Evolutionary conservation across 2,888 invertebrate genomes (phyloP).

Genomic region (Parasteatoda lunata): DNA sequence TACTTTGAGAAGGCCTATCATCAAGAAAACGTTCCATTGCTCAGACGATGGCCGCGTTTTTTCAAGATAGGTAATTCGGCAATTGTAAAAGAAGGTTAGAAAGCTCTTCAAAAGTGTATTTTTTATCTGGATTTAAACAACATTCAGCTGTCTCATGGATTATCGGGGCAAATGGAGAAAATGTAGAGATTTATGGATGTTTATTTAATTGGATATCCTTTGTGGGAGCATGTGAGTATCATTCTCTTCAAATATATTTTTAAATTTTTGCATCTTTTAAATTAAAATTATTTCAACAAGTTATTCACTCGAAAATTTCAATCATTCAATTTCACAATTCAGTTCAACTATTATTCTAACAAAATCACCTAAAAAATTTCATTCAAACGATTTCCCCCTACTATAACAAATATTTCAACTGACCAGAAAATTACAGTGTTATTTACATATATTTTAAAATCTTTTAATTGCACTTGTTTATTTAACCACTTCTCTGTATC

Average conservation of each 20-base stretch:
- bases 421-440: too few relatives aligned
- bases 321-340: not conserved
- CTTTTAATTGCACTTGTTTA: too few relatives aligned
- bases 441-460: too few relatives aligned
- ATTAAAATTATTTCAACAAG: too few relatives aligned
- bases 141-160: slow-evolving; percentile 37
- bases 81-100: not conserved
- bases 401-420: too few relatives aligned
- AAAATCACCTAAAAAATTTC: too few relatives aligned
- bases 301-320: too few relatives aligned
- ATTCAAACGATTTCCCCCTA: too few relatives aligned
- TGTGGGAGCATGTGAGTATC: slow-evolving; percentile 62
- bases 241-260: not conserved
- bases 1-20: slow-evolving; percentile 25
- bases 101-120: not conserved
- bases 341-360: not conserved
- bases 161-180: slow-evolving; percentile 8
- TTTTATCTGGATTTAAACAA: not conserved
- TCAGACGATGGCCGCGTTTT: slow-evolving; percentile 47
- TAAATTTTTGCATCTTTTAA: too few relatives aligned
- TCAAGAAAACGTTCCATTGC: slow-evolving; percentile 1
- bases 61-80: slow-evolving; percentile 9
- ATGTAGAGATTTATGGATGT: slow-evolving; percentile 47
- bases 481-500: too few relatives aligned
- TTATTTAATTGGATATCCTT: slow-evolving; percentile 41